Evolutionary conservation across 2,888 invertebrate genomes (phyloP), one percentile per base, ranked within the genome.

Genomic region (Dysmachus trigonus): DNA sequence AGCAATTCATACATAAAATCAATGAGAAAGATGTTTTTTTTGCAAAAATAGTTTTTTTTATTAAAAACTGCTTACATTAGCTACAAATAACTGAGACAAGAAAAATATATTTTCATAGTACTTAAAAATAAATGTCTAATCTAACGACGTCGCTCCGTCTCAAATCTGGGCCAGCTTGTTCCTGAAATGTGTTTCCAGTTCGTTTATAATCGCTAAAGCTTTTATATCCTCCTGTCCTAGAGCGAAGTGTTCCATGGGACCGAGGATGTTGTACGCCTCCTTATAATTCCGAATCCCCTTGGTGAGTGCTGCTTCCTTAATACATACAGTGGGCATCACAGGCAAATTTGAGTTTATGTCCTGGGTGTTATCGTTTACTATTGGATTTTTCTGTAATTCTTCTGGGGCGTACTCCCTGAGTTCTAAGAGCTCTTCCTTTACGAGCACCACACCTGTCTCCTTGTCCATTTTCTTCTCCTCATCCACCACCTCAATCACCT

Each of bases 111-210:
- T 15, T 15, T 1, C 3, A 73, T 15, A 31, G 13, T 33, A 73
- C 73, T 73, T 35, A 33, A 73, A 31, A 73, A 31, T 10, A 73
- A n/a, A n/a, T n/a, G 8, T 18, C 30, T 10, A 71, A 1, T 6
- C n/a, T 30, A 7, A 8, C 8, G 30, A 27, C 15, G 8, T 1
- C 30, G 73, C 27, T 13, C 2, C 31, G 4, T 22, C 22, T n/a
- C 33, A 62, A 15, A n/a, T 73, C 8, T 15, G 27, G 73, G 3
- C 4, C 85, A 87, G 85, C 22, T 83, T 72, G 6, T 86, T 82
- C 13, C 77, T 71, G 31, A 82, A 87, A 3, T 86, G 62, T 13
- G 74, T 79, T 71, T 85, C 85, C n/a, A 85, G n/a, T 10, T 79
- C 77, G 31, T 85, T 85, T 31, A 85, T 77, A 10, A 85, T 35